Evolutionary conservation across 2,888 invertebrate species (phyloP).

Genomic region (Tillus elongatus): DNA sequence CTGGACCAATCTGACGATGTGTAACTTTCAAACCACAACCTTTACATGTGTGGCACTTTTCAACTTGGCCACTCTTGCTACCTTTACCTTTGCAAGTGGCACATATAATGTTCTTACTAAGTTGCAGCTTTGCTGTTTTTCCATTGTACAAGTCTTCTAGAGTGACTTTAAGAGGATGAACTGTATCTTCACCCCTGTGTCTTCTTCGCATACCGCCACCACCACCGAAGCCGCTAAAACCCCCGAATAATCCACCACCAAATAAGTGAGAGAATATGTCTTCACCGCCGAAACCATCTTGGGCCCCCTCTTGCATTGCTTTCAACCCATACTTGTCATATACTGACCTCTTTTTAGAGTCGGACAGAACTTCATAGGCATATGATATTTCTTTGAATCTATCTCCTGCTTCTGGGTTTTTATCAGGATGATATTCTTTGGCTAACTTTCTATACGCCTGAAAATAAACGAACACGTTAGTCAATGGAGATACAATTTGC

Average conservation of each 20-base stretch:
- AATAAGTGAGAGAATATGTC: constrained; percentile 63
- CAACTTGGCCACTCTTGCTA: constrained; percentile 56
- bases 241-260: constrained; percentile 58
- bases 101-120: constrained; percentile 77
- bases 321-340: constrained; percentile 84
- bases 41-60: constrained; percentile 62
- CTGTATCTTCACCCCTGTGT: constrained; percentile 70
- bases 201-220: constrained; percentile 47
- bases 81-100: constrained; percentile 68
- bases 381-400: constrained; percentile 94
- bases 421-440: constrained; percentile 88
- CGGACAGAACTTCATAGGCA: constrained; percentile 88
- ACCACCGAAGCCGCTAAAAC: constrained; percentile 42
- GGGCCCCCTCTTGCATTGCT: constrained; percentile 74
- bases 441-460: constrained; percentile 87
- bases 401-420: constrained; percentile 83
- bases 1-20: constrained; percentile 60
- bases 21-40: constrained; percentile 70
- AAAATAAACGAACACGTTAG: constrained; percentile 36
- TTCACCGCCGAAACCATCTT: constrained; percentile 49
- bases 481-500: background rate
- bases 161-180: constrained; percentile 74
- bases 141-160: constrained; percentile 89
- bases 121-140: constrained; percentile 70
- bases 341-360: constrained; percentile 72